phyloP scores from a whole-genome alignment of 2,113 vertebrate genomes.

The Callorhinus ursinus region DNA sequence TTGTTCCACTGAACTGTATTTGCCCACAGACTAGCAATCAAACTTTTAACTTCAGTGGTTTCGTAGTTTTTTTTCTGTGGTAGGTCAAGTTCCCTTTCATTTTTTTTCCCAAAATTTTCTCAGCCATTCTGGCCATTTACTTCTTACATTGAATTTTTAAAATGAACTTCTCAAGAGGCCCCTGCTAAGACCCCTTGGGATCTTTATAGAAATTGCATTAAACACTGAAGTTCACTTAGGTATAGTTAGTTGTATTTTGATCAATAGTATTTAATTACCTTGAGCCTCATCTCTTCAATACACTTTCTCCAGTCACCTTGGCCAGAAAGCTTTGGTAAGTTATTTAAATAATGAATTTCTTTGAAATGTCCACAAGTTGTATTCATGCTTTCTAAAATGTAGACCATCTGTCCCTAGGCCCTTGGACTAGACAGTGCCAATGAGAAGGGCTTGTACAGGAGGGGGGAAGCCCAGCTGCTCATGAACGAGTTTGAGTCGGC shows the following conservation, averaged over 20 bases:
- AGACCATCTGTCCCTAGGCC: slow-evolving; percentile 85
- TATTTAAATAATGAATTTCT: background rate
- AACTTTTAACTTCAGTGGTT: background rate
- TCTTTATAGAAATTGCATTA: background rate
- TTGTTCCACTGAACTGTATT: background rate
- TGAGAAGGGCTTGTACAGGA: slow-evolving; percentile 95
- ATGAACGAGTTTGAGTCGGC: slow-evolving; percentile 95
- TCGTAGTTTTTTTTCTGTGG: background rate
- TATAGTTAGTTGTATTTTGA: background rate
- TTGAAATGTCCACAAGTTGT: background rate
- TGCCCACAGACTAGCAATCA: background rate
- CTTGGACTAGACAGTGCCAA: slow-evolving; percentile 92
- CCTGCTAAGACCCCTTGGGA: background rate
- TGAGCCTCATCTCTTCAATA: background rate
- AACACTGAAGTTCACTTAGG: background rate
- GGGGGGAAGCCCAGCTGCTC: slow-evolving; percentile 92
- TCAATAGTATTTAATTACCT: background rate
- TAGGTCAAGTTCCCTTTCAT: background rate
- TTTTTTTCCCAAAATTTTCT: background rate
- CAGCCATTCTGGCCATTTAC: background rate
- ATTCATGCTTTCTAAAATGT: slow-evolving; percentile 45
- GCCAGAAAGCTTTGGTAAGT: background rate
- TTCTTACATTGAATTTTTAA: background rate
- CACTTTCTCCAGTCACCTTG: background rate
- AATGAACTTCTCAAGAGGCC: background rate